These are phyloP conservation scores for Drepana falcataria DNA, from an alignment of 2,888 invertebrate species.

Conservation along the genomic window DNA sequence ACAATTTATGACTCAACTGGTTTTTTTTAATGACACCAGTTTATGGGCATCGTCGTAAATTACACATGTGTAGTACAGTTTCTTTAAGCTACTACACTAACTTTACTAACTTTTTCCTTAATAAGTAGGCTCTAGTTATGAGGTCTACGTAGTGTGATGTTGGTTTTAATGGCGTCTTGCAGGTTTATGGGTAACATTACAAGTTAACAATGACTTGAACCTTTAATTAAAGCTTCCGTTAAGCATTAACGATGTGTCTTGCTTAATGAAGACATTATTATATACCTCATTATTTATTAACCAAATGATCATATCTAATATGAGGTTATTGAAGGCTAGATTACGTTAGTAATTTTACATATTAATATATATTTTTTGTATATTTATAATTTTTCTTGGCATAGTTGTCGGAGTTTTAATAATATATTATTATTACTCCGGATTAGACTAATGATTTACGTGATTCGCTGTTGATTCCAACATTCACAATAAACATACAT, in stretches of 20 bases:
- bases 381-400: too few relatives aligned
- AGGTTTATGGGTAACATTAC: not conserved
- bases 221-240: not conserved
- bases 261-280: not conserved
- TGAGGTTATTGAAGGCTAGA: too few relatives aligned
- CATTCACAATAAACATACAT: too few relatives aligned
- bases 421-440: too few relatives aligned
- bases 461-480: too few relatives aligned
- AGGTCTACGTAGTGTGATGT: not conserved
- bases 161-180: not conserved
- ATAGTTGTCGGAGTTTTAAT: too few relatives aligned
- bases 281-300: too few relatives aligned
- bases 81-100: not conserved
- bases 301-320: too few relatives aligned
- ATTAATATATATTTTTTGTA: too few relatives aligned
- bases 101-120: not conserved
- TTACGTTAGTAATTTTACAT: too few relatives aligned
- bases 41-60: constrained; percentile 1
- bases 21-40: not conserved
- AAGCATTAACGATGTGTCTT: not conserved
- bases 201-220: not conserved
- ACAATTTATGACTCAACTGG: not conserved
- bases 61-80: not conserved
- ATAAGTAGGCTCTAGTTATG: not conserved
- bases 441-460: too few relatives aligned